A percentile compares a stretch with the other conserved stretches of the same genome.
phyloP scores from a whole-genome alignment of 2,888 invertebrate genomes.

The Phalera bucephala region DNA sequence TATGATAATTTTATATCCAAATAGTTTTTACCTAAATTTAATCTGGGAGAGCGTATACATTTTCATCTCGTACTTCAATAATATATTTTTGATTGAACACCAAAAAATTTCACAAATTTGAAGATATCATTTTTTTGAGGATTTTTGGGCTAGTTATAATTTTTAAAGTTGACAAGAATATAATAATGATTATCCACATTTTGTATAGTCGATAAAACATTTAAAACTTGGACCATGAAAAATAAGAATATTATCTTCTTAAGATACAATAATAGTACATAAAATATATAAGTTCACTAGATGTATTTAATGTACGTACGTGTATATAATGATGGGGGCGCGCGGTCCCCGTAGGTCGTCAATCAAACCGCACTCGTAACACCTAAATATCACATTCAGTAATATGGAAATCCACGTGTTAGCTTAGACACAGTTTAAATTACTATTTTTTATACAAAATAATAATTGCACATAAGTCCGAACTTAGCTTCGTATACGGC shows the following conservation, averaged over 20 bases:
- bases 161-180: constrained; percentile 81
- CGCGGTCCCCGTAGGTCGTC: constrained; percentile 48
- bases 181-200: constrained; percentile 81
- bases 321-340: constrained; percentile 58
- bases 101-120: constrained; percentile 80
- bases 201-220: constrained; percentile 84
- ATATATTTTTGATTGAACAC: constrained; percentile 80
- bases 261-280: constrained; percentile 82
- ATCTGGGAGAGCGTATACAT: constrained; percentile 81
- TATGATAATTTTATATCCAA: constrained; percentile 80
- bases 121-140: constrained; percentile 76
- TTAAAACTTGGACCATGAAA: constrained; percentile 84
- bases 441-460: constrained; percentile 81
- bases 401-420: constrained; percentile 83
- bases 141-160: constrained; percentile 71
- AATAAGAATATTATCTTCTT: constrained; percentile 82
- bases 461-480: constrained; percentile 83
- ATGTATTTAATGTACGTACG: constrained; percentile 74
- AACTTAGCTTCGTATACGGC: constrained; percentile 58
- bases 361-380: constrained; percentile 77
- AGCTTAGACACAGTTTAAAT: constrained; percentile 79
- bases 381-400: constrained; percentile 84
- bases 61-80: constrained; percentile 74
- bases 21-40: constrained; percentile 78
- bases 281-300: constrained; percentile 83